A percentile compares a stretch with the other conserved stretches of the same genome.
phyloP scores from a whole-genome alignment of 2,797 vertebrate genomes.

The Typhlichthys subterraneus region DNA sequence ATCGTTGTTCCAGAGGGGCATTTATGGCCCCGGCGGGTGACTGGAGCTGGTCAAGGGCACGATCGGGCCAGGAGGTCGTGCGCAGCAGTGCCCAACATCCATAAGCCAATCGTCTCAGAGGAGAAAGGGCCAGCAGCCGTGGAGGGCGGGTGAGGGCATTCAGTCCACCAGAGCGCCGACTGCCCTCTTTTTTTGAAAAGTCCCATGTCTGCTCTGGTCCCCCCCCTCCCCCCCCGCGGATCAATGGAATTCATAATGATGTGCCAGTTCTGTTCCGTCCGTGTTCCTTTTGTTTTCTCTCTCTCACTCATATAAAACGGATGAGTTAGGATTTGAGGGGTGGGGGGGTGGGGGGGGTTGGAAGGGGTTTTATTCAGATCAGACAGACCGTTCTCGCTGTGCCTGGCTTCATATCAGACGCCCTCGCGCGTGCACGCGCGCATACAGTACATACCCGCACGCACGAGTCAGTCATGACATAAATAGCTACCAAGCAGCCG shows the following conservation, averaged over 20 bases:
- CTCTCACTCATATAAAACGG: constrained; percentile 21
- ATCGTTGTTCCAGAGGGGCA: no score
- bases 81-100: constrained; percentile 27
- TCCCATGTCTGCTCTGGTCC: constrained; percentile 21
- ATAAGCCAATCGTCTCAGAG: constrained; percentile 41
- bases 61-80: constrained; percentile 40
- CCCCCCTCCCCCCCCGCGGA: constrained; percentile 1
- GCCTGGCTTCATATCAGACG: constrained; percentile 32
- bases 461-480: constrained; percentile 26
- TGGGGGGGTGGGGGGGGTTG: background rate
- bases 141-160: background rate
- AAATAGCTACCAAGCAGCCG: constrained; percentile 48
- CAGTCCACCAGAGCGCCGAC: no score
- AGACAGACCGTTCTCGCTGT: constrained; percentile 19
- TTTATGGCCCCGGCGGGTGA: no score
- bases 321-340: constrained; percentile 30
- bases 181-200: constrained; percentile 19
- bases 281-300: constrained; percentile 28
- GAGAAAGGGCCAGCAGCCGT: background rate
- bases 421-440: background rate
- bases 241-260: constrained; percentile 32
- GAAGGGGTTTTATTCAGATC: constrained; percentile 35
- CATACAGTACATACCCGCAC: constrained; percentile 15
- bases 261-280: constrained; percentile 13
- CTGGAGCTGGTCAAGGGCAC: constrained; percentile 17